Conservation (phyloP, 2,113 vertebrate genomes). For the Orientallactaga bullata region DNA sequence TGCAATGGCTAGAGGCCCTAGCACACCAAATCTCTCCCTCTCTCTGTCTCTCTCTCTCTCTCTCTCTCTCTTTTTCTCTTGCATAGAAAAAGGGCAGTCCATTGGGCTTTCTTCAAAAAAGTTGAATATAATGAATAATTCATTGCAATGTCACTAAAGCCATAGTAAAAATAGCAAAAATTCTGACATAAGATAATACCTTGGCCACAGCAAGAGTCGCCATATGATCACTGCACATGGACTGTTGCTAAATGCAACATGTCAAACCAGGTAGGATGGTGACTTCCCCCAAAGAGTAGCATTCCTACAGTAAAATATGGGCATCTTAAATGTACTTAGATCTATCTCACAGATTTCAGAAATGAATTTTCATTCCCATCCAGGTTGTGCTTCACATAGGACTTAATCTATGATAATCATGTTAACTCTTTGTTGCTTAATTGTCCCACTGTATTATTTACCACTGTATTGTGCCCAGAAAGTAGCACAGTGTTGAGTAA, state of each 20-base stretch:
- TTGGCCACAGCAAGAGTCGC: not conserved
- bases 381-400: not conserved
- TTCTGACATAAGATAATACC: slow-evolving; percentile 28
- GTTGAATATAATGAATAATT: too few relatives aligned
- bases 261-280: not conserved
- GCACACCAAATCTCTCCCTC: too few relatives aligned
- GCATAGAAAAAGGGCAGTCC: too few relatives aligned
- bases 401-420: slow-evolving; percentile 18
- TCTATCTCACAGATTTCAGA: not conserved
- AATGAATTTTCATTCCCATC: not conserved
- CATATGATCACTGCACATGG: not conserved
- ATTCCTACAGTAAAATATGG: not conserved
- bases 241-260: not conserved
- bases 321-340: not conserved
- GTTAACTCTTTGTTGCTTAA: not conserved
- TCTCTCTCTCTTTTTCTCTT: too few relatives aligned
- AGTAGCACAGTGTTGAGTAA: not conserved
- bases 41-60: too few relatives aligned
- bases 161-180: slow-evolving; percentile 49
- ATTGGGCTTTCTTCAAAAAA: too few relatives aligned
- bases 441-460: not conserved
- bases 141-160: slow-evolving; percentile 13
- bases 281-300: not conserved
- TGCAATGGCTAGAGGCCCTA: too few relatives aligned
- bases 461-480: not conserved